A percentile compares a stretch with the other conserved stretches of the same genome.
Conservation (phyloP, 2,888 invertebrate genomes). For the Arctia plantaginis region DNA sequence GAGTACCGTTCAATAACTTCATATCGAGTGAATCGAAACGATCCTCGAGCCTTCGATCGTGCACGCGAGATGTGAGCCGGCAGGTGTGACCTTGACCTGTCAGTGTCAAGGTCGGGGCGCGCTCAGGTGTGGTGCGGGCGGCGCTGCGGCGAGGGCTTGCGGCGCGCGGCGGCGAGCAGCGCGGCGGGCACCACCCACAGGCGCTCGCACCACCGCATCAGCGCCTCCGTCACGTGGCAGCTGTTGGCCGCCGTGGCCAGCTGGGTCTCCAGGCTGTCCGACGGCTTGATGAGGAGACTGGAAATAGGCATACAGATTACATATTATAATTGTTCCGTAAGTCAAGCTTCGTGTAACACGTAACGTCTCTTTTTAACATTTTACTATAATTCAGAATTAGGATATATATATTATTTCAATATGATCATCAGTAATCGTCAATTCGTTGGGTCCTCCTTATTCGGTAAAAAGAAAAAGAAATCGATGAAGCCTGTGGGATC, state of each 20-base stretch:
- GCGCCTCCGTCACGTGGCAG: conserved; percentile 93
- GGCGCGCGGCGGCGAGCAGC: conserved; percentile 87
- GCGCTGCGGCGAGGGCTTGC: conserved; percentile 73
- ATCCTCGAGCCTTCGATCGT: conserved; percentile 11
- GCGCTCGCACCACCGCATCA: conserved; percentile 92
- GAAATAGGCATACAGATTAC: conserved; percentile 27
- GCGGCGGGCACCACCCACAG: conserved; percentile 93
- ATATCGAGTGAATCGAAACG: conserved; percentile 31
- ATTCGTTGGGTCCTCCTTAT: too few species aligned
- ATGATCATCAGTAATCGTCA: neutral
- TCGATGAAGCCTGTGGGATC: too few species aligned
- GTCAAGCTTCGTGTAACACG: neutral
- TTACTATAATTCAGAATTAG: neutral
- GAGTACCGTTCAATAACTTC: conserved; percentile 51
- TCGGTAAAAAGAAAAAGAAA: too few species aligned
- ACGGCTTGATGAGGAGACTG: conserved; percentile 88
- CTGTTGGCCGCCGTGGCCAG: conserved; percentile 95
- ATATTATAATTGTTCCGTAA: neutral
- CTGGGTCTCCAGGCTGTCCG: conserved; percentile 89
- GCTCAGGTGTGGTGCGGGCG: conserved; percentile 72
- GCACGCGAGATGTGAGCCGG: conserved; percentile 2
- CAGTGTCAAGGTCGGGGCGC: neutral
- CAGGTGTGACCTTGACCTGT: conserved; percentile 18
- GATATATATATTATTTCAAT: neutral
- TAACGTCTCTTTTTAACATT: neutral